A percentile compares a stretch with the other conserved stretches of the same genome.
Evolutionary conservation across 2,797 vertebrate species (phyloP).

Genomic region (Gymnopithys bicolor): DNA sequence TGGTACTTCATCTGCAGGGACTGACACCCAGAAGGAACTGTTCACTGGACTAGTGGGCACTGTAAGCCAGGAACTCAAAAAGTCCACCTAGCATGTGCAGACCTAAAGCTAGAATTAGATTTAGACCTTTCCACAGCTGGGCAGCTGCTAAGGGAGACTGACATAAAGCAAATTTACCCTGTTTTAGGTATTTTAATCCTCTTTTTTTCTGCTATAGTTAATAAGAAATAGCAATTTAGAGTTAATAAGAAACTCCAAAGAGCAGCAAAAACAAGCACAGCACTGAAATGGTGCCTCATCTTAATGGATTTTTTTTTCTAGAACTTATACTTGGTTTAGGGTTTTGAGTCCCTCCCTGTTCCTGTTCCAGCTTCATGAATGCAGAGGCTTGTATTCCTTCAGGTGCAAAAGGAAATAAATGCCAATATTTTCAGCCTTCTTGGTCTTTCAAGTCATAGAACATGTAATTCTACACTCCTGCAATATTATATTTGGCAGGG

Average conservation of each 20-base stretch:
- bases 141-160: neutral
- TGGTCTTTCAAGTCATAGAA: neutral
- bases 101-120: neutral
- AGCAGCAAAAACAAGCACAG: neutral
- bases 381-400: conserved; percentile 19
- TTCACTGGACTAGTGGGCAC: neutral
- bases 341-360: neutral
- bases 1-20: rapidly evolving
- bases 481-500: conserved; percentile 35
- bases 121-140: neutral
- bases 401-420: conserved; percentile 11
- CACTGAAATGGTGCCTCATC: neutral
- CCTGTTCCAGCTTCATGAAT: conserved; percentile 21
- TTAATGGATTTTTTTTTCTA: neutral
- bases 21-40: neutral
- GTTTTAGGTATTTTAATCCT: neutral
- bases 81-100: neutral
- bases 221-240: neutral
- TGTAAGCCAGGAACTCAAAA: neutral
- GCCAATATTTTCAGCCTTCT: neutral
- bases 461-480: neutral
- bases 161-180: neutral
- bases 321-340: neutral
- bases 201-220: neutral
- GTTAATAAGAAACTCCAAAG: neutral